Evolutionary conservation across 2,888 invertebrate species (phyloP), one percentile per base, ranked within the genome.

Genomic region (Watsonalla binaria): DNA sequence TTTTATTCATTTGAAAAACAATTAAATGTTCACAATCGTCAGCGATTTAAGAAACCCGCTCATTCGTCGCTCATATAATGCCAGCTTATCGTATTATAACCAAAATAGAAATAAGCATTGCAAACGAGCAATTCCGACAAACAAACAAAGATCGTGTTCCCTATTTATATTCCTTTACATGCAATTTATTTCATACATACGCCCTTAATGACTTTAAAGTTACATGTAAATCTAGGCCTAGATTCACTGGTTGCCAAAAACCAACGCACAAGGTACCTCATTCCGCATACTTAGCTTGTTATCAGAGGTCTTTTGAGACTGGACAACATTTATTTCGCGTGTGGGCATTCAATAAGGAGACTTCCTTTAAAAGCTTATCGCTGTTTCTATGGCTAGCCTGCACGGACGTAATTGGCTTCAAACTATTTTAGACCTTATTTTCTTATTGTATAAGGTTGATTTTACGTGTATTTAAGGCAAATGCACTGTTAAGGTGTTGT

Each of bases 311-410:
- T 45, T 46, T 14, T 49, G 51, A 53, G 6, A 59, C 9, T 60
- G 57, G 63, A 8, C 39, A 6, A 47, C 37, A 46, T 11, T 45
- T 46, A 39, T 39, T 56, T 67, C 59, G 67, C 67, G 69, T 67
- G 67, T 48, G 59, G 66, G 58, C 62, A 61, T 64, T 66, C 66
- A 64, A 58, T 67, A 66, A 67, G 62, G 58, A 62, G 37, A 61
- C 68, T 68, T 68, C 62, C 69, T 64, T 56, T 59, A 53, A 61
- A 39, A 13, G 59, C 60, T 66, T 68, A 67, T 67, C 69, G 58
- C 52, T 54, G 56, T 55, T 59, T 57, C 66, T 66, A 49, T 49
- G 49, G 49, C 9, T 37, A 14, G 14, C 35, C 14, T 8, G 15
- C 37, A 49, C 49, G 49, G 37, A 49, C 42, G 15, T 37, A 34